Base-by-base conservation (phyloP, 1,140 invertebrate genomes). In the Leptestheria dahalacensis region DNA sequence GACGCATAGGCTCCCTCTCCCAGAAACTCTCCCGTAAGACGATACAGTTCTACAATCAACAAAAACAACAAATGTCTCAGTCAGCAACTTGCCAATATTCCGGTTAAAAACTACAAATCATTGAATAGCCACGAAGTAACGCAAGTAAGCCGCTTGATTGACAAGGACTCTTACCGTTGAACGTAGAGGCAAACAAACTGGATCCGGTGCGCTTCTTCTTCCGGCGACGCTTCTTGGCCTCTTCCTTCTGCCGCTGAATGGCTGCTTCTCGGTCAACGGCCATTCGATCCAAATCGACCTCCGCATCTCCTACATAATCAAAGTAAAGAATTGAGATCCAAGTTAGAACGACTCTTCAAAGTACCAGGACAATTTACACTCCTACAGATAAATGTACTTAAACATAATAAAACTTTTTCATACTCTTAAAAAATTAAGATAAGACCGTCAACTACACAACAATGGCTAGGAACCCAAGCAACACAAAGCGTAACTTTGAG, bases 1-100 rank as follows among this genome's bases (percentile, higher is more conserved):
- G 88, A 91, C 41, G 92, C 94, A 73, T 96, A 97, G 25, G 95
- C 91, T 59, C 95, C 95, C 74, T 91, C 85, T 61, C 95, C 95
- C 64, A 98, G 79, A 64, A 94, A 82, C 74, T 97, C 92, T 50
- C 92, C 92, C 50, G 91, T 96, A 66, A 97, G 74, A 73, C 86
- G 85, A 77, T 97, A 98, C 64, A 96, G 75, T 77, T 97, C 94
- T 95, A 72, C 61, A 78, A 71, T 66, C n/a, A n/a, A 60, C 77
- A 51, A 66, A 63, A 69, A 69, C 65, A 64, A 9, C 50, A 48
- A 48, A 24, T 47, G 24, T 55, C 24, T 24, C 15, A 41, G 6
- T 41, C 33, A 9, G 6, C 6, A 41, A 41, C 33, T 41, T 41
- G 6, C 6, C 15, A 15, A 41, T 15, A 41, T 41, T 41, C 33